Conservation (phyloP, 1,140 invertebrate genomes). For the Drosophila parabipectinata region DNA sequence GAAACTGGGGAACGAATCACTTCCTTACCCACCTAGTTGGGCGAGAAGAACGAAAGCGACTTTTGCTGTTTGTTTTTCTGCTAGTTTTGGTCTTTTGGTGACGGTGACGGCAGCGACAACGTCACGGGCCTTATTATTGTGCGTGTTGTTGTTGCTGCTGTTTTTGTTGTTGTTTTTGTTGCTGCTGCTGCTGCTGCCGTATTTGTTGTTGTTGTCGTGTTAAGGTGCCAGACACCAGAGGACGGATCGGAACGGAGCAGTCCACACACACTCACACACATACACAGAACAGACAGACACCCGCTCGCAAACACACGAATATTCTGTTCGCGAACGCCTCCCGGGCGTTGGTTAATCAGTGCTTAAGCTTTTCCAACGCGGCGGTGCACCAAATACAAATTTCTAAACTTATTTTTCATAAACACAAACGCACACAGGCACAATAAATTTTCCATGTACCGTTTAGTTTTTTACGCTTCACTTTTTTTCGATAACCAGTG, state of each 20-base stretch:
- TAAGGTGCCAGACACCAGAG: conserved; percentile 49
- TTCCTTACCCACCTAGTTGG: conserved; percentile 63
- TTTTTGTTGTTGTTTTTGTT: conserved; percentile 41
- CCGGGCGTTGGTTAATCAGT: conserved; percentile 37
- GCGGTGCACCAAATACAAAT: conserved; percentile 51
- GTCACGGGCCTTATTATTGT: conserved; percentile 76
- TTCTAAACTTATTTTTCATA: conserved; percentile 55
- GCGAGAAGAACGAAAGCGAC: conserved; percentile 47
- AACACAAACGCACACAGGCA: conserved; percentile 59
- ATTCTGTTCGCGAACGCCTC: conserved; percentile 34
- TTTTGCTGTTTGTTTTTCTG: conserved; percentile 54
- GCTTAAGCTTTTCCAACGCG: conserved; percentile 26
- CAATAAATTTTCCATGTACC: conserved; percentile 60
- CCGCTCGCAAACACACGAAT: conserved; percentile 24
- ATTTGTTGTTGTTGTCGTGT: conserved; percentile 30
- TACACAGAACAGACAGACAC: conserved; percentile 16
- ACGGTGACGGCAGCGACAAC: conserved; percentile 73
- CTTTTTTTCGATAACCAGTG: conserved; percentile 61
- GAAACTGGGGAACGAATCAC: conserved; percentile 4
- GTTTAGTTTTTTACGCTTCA: conserved; percentile 73
- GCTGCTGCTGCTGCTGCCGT: conserved; percentile 31
- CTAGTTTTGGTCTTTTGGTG: conserved; percentile 61
- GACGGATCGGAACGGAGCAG: conserved; percentile 44
- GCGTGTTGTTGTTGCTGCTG: conserved; percentile 40
- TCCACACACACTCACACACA: conserved; percentile 14